phyloP scores from a whole-genome alignment of 2,888 invertebrate genomes.

The Mystacides longicornis region DNA sequence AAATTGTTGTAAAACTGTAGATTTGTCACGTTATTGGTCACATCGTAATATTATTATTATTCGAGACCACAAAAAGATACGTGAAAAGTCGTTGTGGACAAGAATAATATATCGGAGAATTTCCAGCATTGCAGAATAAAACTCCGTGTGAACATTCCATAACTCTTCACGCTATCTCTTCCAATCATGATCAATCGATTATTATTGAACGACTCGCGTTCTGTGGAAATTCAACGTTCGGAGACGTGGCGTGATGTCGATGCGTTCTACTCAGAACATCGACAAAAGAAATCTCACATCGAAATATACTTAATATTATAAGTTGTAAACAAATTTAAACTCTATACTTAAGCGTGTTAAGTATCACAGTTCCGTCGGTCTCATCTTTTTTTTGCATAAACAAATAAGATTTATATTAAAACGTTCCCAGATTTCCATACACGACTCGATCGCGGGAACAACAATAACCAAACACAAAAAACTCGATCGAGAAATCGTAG shows the following conservation, averaged over 20 bases:
- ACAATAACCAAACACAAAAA: too few relatives aligned
- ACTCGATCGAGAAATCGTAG: constrained; percentile 25
- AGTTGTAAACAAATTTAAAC: background rate
- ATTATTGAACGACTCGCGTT: background rate
- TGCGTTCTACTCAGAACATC: constrained; percentile 11
- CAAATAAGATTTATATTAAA: constrained; percentile 11
- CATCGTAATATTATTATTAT: too few relatives aligned
- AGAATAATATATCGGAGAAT: background rate
- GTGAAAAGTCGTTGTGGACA: background rate
- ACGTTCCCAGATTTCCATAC: constrained; percentile 27
- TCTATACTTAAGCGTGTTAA: background rate
- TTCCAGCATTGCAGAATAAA: constrained; percentile 1
- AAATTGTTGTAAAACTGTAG: too few relatives aligned
- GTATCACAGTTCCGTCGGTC: background rate
- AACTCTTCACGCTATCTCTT: background rate
- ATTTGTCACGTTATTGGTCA: too few relatives aligned
- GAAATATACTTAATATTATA: background rate
- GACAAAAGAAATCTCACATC: background rate
- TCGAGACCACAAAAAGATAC: background rate
- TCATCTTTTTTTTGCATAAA: constrained; percentile 3
- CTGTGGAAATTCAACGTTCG: background rate
- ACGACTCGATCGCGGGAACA: constrained; percentile 27
- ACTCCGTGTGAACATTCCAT: background rate
- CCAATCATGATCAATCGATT: background rate
- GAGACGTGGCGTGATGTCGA: constrained; percentile 12